Conservation (phyloP, 2,888 invertebrate species). For the Melanophora roralis region DNA sequence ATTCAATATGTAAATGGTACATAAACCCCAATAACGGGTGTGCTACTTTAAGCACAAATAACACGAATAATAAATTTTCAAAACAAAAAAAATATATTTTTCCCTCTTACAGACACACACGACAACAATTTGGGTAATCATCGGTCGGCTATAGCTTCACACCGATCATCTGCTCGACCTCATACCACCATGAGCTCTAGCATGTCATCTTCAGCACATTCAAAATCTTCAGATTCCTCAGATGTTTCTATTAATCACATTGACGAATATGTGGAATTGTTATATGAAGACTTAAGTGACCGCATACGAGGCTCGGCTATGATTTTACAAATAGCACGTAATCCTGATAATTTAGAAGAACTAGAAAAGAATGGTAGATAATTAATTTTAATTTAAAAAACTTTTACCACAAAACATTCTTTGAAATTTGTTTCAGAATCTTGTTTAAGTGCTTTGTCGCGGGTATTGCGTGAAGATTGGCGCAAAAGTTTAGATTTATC, state of each 20-base stretch:
- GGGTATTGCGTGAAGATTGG: slow-evolving; percentile 98
- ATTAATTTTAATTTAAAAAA: too few species aligned
- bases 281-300: slow-evolving; percentile 96
- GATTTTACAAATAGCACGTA: slow-evolving; percentile 93
- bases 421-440: slow-evolving; percentile 82
- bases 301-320: slow-evolving; percentile 95
- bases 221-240: slow-evolving; percentile 65
- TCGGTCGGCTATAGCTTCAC: slow-evolving; percentile 69
- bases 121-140: slow-evolving; percentile 56
- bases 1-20: too few species aligned
- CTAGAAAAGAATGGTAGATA: slow-evolving; percentile 93
- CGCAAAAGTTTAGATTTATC: slow-evolving; percentile 96
- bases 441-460: slow-evolving; percentile 94
- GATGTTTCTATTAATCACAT: slow-evolving; percentile 88
- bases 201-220: slow-evolving; percentile 59
- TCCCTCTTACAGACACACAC: slow-evolving; percentile 34
- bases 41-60: too few species aligned
- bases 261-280: slow-evolving; percentile 95
- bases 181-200: slow-evolving; percentile 74
- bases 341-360: slow-evolving; percentile 95
- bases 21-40: too few species aligned
- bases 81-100: too few species aligned
- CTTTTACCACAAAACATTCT: too few species aligned
- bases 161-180: slow-evolving; percentile 67
- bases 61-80: too few species aligned